Base-by-base conservation (phyloP, 1,140 invertebrate species). In the Drosophila burlai region DNA sequence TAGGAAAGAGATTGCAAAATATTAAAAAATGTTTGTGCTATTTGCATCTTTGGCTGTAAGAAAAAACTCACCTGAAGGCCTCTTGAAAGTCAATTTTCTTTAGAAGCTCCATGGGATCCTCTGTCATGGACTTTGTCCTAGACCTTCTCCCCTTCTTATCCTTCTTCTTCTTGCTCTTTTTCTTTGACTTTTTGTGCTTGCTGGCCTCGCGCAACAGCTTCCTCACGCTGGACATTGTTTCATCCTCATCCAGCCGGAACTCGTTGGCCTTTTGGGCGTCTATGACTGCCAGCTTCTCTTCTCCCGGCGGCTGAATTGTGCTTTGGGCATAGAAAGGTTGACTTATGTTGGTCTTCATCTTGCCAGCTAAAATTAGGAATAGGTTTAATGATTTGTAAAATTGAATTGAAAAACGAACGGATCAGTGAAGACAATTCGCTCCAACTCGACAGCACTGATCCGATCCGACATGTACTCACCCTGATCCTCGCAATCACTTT, bases 141-240 rank as follows among this genome's bases (percentile, higher is more conserved):
- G 94, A 94, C 95, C 94, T 96, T 68, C 96, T 94, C 73, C 95
- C 93, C 42, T 95, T 94, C 24, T 80, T 83, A 62, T 94, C 93
- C 89, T 95, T 94, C 49, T 95, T 94, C 80, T 95, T 95, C 74
- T 95, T 95, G 4, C 93, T 93, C 43, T 94, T 94, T 80, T 95
- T 95, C 71, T 96, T 96, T 74, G 96, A 95, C 91, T 96, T 96
- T 69, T 97, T 97, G 94, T 96, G 97, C 83, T 96, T 95, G 42
- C 95, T 95, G 10, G 96, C 96, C 80, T 97, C 96, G 76, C 96
- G 96, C 47, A 97, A 93, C 85, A 97, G 97, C 86, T 96, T 97
- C 4, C 96, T 94, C 40, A 97, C 96, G 93, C 97, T 97, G 54
- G 96, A 95, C 90, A 97, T 96, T 81, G 97, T 97, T 92, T 97